Evolutionary conservation across 2,888 invertebrate species (phyloP), one percentile per base, ranked within the genome.

Genomic region (Elegia similella): DNA sequence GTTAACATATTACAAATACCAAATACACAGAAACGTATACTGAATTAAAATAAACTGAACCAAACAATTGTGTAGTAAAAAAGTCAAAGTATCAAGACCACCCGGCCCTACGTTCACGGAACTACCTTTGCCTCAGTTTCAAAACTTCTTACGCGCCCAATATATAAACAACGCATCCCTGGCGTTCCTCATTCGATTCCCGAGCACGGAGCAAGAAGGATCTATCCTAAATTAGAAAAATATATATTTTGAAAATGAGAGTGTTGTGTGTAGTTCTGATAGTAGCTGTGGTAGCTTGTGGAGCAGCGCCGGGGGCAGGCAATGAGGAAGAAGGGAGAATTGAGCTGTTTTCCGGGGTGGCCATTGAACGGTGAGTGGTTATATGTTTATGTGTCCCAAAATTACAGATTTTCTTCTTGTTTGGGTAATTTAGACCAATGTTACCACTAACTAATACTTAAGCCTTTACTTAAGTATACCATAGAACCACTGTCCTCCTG

Each of bases 281-380:
- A 38, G 62, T 84, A 8, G 79, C 77, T 0, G 78, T 84, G 55
- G 83, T 78, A 54, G 79, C 75, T 57, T 84, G 86, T 75, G 73
- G 75, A 59, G 90, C 86, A 1, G 90, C 90, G 0, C 87, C 88
- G 0, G 87, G 86, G 12, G 55, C 61, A 3, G 50, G 63, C 0
- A 67, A 55, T 10, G 85, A 84, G 58, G 83, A 86, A 12, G 84
- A 88, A 57, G 80, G 73, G 1, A 81, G 68, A 63, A 73, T 90
- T 6, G 89, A 91, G 58, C 69, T 91, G 15, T 87, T 91, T 52
- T 84, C 88, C 2, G 91, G 91, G 62, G 89, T 91, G 1, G 85
- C 87, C 10, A 86, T 91, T 66, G 88, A 90, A 66, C 82, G 82
- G 87, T 87, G 64, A 87, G 88, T 85, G 30, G 30, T 52, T n/a